A percentile compares a stretch with the other conserved stretches of the same genome.
phyloP scores from a whole-genome alignment of 2,888 invertebrate genomes.

The Agrilus cyanescens region DNA sequence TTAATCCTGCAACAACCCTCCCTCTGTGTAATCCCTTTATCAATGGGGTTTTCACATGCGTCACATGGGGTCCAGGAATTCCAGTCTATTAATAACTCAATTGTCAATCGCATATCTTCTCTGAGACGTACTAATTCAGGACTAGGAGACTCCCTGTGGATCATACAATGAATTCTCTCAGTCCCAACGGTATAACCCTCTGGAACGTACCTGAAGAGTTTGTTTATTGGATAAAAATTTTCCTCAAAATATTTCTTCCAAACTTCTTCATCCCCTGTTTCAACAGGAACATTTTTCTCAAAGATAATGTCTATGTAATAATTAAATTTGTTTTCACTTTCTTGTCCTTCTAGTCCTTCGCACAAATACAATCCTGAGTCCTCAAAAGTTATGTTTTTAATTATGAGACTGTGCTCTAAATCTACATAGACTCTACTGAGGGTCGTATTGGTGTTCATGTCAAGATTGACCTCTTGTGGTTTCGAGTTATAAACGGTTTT shows the following conservation, averaged over 20 bases:
- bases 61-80: slow-evolving; percentile 43
- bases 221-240: slow-evolving; percentile 37
- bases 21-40: slow-evolving; percentile 33
- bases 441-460: slow-evolving; percentile 36
- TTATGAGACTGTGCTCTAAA: slow-evolving; percentile 36
- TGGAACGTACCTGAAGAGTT: slow-evolving; percentile 30
- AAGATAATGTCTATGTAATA: slow-evolving; percentile 35
- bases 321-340: slow-evolving; percentile 35
- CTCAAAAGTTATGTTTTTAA: slow-evolving; percentile 30
- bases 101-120: slow-evolving; percentile 30
- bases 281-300: slow-evolving; percentile 16
- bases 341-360: slow-evolving; percentile 32
- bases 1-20: slow-evolving; percentile 42
- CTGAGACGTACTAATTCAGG: slow-evolving; percentile 34
- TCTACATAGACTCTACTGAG: slow-evolving; percentile 35
- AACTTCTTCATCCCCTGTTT: slow-evolving; percentile 36
- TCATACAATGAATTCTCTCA: too few species aligned
- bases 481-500: slow-evolving; percentile 27
- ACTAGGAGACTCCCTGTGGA: slow-evolving; percentile 26
- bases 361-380: slow-evolving; percentile 43
- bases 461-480: slow-evolving; percentile 34
- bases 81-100: slow-evolving; percentile 42
- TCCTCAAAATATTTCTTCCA: slow-evolving; percentile 41
- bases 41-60: slow-evolving; percentile 32
- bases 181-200: too few species aligned